A percentile compares a stretch with the other conserved stretches of the same genome.
Evolutionary conservation across 2,888 invertebrate genomes (phyloP).

Genomic region (Lithophane socia): DNA sequence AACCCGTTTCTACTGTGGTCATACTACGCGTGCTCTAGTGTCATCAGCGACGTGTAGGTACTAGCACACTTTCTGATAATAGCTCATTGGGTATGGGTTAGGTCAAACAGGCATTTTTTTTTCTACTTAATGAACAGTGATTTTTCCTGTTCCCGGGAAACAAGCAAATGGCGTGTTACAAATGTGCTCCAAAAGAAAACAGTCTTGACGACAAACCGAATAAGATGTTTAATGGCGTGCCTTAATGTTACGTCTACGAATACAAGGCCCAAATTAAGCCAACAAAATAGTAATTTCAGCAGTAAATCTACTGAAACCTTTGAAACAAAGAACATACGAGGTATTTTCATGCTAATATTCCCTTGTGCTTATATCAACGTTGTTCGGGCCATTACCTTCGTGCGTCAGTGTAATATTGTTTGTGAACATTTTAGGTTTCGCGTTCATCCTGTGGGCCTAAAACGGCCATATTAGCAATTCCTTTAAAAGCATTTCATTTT

Average conservation of each 20-base stretch:
- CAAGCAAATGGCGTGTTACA: conserved; percentile 41
- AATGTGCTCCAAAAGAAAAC: conserved; percentile 28
- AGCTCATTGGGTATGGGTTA: neutral
- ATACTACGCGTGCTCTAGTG: no score
- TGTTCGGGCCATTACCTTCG: conserved; percentile 43
- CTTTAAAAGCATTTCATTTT: no score
- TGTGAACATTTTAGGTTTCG: conserved; percentile 38
- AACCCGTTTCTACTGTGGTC: no score
- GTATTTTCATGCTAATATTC: conserved; percentile 50
- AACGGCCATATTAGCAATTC: no score
- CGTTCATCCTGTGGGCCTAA: neutral
- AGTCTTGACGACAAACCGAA: conserved; percentile 29
- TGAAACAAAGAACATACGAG: conserved; percentile 46
- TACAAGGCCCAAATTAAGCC: conserved; percentile 28
- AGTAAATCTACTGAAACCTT: conserved; percentile 43
- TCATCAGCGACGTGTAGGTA: neutral
- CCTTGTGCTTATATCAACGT: conserved; percentile 52
- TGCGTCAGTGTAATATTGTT: conserved; percentile 34
- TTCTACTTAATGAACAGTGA: conserved; percentile 23
- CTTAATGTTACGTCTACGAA: conserved; percentile 30
- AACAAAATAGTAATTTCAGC: conserved; percentile 42
- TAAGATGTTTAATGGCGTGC: conserved; percentile 33
- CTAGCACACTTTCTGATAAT: neutral
- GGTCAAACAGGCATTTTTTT: neutral
- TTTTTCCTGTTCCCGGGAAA: conserved; percentile 2